Percentiles rank a stretch among this genome's conserved stretches.
phyloP scores from a whole-genome alignment of 1,140 invertebrate species.

The Apocrypta bakeri region DNA sequence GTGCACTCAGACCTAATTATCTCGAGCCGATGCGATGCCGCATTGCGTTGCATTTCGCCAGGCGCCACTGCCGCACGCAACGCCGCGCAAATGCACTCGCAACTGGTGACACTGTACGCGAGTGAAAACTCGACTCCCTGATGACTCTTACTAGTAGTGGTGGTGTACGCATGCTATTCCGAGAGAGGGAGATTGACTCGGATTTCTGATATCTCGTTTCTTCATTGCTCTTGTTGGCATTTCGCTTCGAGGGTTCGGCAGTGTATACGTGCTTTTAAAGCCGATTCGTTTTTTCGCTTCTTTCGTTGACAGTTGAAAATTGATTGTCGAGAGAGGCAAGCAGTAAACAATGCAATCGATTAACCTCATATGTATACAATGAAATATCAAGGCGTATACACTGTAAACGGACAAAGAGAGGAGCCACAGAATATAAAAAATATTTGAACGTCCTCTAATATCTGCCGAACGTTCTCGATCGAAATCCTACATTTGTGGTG shows the following conservation, averaged over 20 bases:
- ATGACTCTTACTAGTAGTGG: background rate
- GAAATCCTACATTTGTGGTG: background rate
- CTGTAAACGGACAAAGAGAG: too few species aligned
- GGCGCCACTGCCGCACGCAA: constrained; percentile 35
- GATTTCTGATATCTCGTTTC: constrained; percentile 48
- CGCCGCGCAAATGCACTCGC: constrained; percentile 51
- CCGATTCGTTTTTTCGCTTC: background rate
- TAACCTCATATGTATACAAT: too few species aligned
- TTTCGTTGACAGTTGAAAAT: background rate
- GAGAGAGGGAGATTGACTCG: background rate
- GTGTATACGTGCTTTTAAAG: background rate
- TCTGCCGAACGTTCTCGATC: too few species aligned
- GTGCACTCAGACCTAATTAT: constrained; percentile 77
- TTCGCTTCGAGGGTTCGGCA: background rate
- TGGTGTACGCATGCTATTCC: background rate
- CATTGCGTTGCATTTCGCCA: constrained; percentile 67
- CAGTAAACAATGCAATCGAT: too few species aligned
- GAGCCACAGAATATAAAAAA: too few species aligned
- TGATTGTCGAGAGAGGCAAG: too few species aligned
- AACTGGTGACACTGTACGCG: background rate
- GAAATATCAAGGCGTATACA: too few species aligned
- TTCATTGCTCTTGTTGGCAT: constrained; percentile 9
- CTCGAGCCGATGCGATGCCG: constrained; percentile 74
- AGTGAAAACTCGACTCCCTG: constrained; percentile 5
- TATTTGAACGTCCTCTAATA: background rate